These are phyloP conservation scores for Brachionus paranguensis DNA, from an alignment of 1,140 invertebrate genomes.

Conservation along the genomic window DNA sequence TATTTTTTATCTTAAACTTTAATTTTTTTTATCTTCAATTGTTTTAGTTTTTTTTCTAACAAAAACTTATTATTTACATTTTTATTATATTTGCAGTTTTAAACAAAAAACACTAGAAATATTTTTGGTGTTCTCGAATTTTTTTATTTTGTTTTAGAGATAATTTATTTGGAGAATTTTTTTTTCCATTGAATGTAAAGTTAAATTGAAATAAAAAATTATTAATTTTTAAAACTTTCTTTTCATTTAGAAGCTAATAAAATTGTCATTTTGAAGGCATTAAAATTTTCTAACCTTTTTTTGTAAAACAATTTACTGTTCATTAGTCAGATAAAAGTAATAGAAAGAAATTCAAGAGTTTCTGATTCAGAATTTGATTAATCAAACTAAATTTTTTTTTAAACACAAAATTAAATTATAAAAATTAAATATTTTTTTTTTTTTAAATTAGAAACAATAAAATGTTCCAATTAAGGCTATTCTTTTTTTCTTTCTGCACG, in stretches of 20 bases:
- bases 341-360: background rate
- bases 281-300: background rate
- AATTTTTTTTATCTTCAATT: constrained; percentile 4
- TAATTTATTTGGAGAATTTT: background rate
- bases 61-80: constrained; percentile 4
- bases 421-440: too few relatives aligned
- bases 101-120: background rate
- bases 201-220: background rate
- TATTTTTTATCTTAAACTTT: background rate
- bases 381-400: background rate
- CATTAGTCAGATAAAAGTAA: background rate
- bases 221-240: background rate
- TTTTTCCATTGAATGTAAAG: background rate
- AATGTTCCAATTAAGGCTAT: background rate
- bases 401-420: too few relatives aligned
- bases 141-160: background rate
- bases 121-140: background rate
- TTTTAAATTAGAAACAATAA: too few relatives aligned
- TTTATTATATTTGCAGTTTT: background rate
- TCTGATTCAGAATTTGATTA: background rate
- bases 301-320: background rate
- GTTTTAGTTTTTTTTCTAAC: background rate
- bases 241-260: background rate
- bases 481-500: too few relatives aligned
- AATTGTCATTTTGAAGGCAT: background rate